Conservation (phyloP, 1,140 invertebrate genomes). For the Danaus plexippus region DNA sequence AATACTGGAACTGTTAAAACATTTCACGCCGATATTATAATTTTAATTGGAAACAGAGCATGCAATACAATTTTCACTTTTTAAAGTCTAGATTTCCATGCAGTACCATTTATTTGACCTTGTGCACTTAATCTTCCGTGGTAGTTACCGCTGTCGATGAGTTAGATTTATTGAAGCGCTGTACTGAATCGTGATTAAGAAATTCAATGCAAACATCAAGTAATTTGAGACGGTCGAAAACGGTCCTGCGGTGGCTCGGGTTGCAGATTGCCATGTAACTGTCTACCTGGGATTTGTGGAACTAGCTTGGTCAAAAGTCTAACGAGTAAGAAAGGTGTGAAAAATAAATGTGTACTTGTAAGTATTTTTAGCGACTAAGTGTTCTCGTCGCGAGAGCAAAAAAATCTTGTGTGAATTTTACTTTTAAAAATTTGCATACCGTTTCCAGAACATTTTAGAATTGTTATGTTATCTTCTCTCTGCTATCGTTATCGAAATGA, state of each 20-base stretch:
- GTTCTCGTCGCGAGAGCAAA: too few relatives aligned
- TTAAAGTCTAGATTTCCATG: too few relatives aligned
- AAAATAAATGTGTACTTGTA: slow-evolving; percentile 27
- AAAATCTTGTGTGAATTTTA: slow-evolving; percentile 1
- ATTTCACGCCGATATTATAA: too few relatives aligned
- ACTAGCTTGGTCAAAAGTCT: slow-evolving; percentile 28
- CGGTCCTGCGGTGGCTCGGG: slow-evolving; percentile 28
- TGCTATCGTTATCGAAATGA: too few relatives aligned
- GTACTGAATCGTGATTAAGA: slow-evolving; percentile 16
- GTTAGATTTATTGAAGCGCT: slow-evolving; percentile 12
- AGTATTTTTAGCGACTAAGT: too few relatives aligned
- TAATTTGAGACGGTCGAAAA: slow-evolving; percentile 13
- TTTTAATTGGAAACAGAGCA: too few relatives aligned
- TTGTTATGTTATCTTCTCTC: too few relatives aligned
- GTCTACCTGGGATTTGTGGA: slow-evolving; percentile 40
- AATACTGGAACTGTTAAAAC: too few relatives aligned
- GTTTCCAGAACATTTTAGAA: too few relatives aligned
- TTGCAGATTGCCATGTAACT: slow-evolving; percentile 41
- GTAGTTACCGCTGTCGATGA: slow-evolving; percentile 14
- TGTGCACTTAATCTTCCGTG: background rate
- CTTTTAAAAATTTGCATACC: slow-evolving; percentile 10
- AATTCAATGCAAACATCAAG: slow-evolving; percentile 17
- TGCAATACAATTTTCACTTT: too few relatives aligned
- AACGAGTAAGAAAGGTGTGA: slow-evolving; percentile 30
- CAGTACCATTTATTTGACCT: too few relatives aligned